Percentiles rank a stretch among this genome's conserved stretches.
Evolutionary conservation across 2,888 invertebrate genomes (phyloP).

Genomic region (Aricia artaxerxes): DNA sequence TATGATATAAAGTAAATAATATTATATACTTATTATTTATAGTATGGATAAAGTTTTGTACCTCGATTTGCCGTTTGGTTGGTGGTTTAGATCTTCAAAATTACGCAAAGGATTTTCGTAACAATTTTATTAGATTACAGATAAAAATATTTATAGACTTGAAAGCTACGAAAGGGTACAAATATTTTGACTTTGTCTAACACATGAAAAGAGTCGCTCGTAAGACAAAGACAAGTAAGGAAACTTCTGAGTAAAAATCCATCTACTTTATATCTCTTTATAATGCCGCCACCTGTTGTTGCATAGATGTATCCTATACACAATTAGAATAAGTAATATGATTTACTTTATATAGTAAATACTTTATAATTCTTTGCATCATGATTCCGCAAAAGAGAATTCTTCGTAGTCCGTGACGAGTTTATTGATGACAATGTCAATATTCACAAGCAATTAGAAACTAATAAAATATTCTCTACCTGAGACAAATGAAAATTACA

Average conservation of each 20-base stretch:
- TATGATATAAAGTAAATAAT: no score
- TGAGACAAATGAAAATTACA: not conserved
- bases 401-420: constrained; percentile 40
- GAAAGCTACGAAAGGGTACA: no score
- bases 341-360: constrained; percentile 30
- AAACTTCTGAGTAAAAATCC: not conserved
- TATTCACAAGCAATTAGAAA: constrained; percentile 38
- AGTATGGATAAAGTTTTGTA: no score
- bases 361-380: constrained; percentile 27
- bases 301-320: not conserved
- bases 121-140: no score
- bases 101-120: no score
- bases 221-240: no score
- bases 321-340: constrained; percentile 26
- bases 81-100: no score
- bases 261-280: constrained; percentile 6
- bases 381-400: constrained; percentile 41
- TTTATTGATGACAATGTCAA: constrained; percentile 39
- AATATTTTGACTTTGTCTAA: no score
- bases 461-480: constrained; percentile 29
- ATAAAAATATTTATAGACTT: no score
- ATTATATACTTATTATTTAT: no score
- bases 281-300: constrained; percentile 23
- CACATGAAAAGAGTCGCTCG: no score
- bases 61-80: no score